A percentile compares a stretch with the other conserved stretches of the same genome.
Conservation (phyloP, 2,113 vertebrate species). For the Castor canadensis region DNA sequence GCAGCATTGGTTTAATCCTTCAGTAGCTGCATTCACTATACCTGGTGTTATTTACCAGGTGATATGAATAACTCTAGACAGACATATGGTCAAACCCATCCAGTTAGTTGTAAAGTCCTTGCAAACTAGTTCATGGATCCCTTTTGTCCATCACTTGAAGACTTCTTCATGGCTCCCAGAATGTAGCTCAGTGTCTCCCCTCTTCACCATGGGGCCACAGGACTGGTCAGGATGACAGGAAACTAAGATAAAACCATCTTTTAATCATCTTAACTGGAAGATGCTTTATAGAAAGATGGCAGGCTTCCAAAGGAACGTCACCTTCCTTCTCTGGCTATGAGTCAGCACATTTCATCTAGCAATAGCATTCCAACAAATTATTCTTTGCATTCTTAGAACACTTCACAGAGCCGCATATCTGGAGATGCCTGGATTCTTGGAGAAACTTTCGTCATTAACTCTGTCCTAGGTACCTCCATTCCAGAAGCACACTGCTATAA, state of each 20-base stretch:
- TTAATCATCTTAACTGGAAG: not conserved
- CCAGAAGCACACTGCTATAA: fast-evolving
- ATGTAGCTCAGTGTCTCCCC: slow-evolving; percentile 27
- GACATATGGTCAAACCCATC: not conserved
- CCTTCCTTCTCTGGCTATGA: not conserved
- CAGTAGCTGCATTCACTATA: not conserved
- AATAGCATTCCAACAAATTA: not conserved
- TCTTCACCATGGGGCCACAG: not conserved
- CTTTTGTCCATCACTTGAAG: not conserved
- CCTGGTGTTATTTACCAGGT: slow-evolving; percentile 68
- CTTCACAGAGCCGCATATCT: not conserved
- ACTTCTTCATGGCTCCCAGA: not conserved
- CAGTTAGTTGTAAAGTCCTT: not conserved
- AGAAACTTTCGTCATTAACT: not conserved
- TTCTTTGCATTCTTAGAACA: not conserved
- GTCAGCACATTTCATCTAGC: not conserved
- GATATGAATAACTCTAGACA: slow-evolving; percentile 39
- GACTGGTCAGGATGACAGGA: not conserved
- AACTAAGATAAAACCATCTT: not conserved
- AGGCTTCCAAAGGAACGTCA: not conserved
- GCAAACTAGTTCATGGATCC: not conserved
- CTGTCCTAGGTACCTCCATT: not conserved
- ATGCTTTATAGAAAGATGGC: not conserved
- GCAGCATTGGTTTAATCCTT: not conserved
- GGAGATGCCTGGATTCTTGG: not conserved